These are phyloP conservation scores for Myotis pilosus DNA, from an alignment of 2,797 vertebrate species.

Conservation along the genomic window DNA sequence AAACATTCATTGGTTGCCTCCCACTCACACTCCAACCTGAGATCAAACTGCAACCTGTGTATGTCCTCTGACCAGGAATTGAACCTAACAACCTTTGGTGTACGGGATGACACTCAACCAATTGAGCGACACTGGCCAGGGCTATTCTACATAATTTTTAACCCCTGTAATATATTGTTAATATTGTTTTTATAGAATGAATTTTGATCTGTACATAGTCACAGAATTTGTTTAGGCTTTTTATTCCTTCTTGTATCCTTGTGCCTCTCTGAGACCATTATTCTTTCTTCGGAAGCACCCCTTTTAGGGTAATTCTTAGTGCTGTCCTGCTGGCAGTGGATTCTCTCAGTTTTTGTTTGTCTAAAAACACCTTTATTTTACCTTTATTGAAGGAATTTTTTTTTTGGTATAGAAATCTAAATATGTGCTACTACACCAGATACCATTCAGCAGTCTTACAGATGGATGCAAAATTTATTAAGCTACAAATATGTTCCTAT, in stretches of 20 bases:
- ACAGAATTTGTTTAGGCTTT: not conserved
- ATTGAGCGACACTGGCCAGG: not conserved
- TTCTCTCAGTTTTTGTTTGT: not conserved
- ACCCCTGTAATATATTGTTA: not conserved
- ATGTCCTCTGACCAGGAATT: not conserved
- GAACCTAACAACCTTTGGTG: not conserved
- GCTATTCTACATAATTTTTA: not conserved
- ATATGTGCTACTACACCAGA: not conserved
- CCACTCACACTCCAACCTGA: too few relatives aligned
- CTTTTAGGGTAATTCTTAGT: not conserved
- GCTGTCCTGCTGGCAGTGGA: not conserved
- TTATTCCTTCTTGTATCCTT: not conserved
- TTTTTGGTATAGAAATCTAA: not conserved
- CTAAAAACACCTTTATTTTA: slow-evolving; percentile 47
- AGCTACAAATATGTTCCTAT: not conserved
- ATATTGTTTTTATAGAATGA: not conserved
- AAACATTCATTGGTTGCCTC: not conserved
- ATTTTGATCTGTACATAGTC: not conserved
- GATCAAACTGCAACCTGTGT: not conserved
- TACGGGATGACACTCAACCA: not conserved
- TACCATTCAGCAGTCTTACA: not conserved
- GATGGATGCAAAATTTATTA: not conserved
- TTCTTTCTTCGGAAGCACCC: not conserved
- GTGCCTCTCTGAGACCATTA: not conserved
- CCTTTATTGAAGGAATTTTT: not conserved